Evolutionary conservation across 2,797 vertebrate species (phyloP).

Genomic region (Artibeus jamaicensis): DNA sequence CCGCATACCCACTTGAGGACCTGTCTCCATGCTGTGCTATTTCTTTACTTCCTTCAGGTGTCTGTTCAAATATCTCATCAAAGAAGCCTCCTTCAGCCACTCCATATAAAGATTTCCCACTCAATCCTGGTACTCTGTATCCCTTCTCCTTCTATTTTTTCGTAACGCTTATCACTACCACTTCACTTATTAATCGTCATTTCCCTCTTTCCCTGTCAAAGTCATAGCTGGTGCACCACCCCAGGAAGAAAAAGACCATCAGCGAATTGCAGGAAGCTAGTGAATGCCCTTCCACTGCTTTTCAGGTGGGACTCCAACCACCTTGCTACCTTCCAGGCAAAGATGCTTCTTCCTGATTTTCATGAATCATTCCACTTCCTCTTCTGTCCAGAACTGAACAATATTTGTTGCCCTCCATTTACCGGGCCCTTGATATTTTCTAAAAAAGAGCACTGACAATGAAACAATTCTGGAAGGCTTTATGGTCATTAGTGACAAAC

Average conservation of each 20-base stretch:
- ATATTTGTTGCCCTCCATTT: not conserved
- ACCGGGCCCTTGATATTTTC: not conserved
- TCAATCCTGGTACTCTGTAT: not conserved
- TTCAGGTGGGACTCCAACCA: not conserved
- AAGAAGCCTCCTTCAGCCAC: not conserved
- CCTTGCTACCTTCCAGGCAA: not conserved
- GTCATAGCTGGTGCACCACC: not conserved
- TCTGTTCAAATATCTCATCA: not conserved
- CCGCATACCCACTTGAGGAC: not conserved
- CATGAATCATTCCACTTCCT: conserved; percentile 23
- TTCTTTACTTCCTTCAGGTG: not conserved
- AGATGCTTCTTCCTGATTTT: not conserved
- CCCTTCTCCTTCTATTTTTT: not conserved
- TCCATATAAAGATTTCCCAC: not conserved
- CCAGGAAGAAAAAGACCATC: not conserved
- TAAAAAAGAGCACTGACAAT: not conserved
- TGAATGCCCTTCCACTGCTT: not conserved
- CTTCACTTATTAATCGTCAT: not conserved
- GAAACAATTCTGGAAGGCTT: conserved; percentile 25
- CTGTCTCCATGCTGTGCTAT: not conserved
- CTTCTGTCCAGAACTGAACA: not conserved
- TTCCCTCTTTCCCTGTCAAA: not conserved
- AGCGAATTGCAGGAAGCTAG: not conserved
- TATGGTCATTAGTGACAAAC: conserved; percentile 8
- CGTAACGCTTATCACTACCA: not conserved